phyloP scores from a whole-genome alignment of 2,113 vertebrate genomes.

The Mionectes macconnelli region DNA sequence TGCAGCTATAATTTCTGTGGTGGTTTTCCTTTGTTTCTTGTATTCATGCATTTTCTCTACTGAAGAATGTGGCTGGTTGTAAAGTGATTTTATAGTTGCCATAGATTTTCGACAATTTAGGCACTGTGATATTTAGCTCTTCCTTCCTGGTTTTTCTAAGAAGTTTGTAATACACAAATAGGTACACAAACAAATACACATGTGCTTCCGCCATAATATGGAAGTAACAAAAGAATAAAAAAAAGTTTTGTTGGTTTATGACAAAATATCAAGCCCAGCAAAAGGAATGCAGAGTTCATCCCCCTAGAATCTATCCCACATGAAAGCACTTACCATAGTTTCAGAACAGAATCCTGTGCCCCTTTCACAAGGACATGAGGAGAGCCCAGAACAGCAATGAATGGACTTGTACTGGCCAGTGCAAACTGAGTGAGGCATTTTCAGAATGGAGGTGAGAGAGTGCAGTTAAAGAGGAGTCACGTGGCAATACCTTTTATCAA shows the following conservation, averaged over 20 bases:
- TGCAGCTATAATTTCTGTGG: constrained; percentile 2
- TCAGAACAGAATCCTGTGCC: not conserved
- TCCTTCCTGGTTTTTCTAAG: not conserved
- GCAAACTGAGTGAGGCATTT: not conserved
- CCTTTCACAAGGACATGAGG: not conserved
- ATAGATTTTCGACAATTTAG: not conserved
- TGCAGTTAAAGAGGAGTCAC: not conserved
- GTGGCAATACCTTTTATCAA: not conserved
- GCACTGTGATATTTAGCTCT: not conserved
- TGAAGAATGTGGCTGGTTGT: not conserved
- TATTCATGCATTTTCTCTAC: not conserved
- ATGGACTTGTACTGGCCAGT: not conserved
- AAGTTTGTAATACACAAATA: not conserved
- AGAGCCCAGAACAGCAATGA: not conserved
- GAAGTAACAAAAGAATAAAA: not conserved
- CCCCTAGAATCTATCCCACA: not conserved
- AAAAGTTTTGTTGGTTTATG: not conserved
- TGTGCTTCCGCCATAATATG: not conserved
- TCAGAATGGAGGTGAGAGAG: not conserved
- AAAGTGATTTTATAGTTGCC: not conserved
- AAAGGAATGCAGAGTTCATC: not conserved
- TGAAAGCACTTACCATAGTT: not conserved
- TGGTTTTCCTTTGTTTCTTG: not conserved
- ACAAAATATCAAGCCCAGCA: not conserved
- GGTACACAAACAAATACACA: not conserved